Evolutionary conservation across 2,888 invertebrate genomes (phyloP).

Genomic region (Mystacides longicornis): DNA sequence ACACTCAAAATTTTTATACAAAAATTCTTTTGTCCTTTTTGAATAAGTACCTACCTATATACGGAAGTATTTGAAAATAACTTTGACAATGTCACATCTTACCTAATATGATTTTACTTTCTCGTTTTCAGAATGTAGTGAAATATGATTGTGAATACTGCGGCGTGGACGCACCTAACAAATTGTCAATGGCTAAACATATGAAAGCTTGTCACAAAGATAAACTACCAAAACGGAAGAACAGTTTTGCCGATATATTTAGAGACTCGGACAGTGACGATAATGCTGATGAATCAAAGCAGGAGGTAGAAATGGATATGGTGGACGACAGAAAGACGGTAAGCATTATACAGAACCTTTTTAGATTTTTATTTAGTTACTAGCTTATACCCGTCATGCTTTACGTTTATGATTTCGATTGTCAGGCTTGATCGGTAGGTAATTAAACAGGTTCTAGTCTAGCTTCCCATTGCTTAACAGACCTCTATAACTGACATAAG

Average conservation of each 20-base stretch:
- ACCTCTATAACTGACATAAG: no score
- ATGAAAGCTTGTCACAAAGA: slow-evolving; percentile 21
- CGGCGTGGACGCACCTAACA: slow-evolving; percentile 21
- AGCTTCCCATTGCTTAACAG: no score
- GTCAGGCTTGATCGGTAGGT: no score
- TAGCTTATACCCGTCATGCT: no score
- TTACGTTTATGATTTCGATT: no score
- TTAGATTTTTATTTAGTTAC: neutral
- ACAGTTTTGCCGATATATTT: slow-evolving; percentile 10
- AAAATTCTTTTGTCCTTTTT: no score
- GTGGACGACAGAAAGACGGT: neutral
- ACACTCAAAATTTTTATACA: no score
- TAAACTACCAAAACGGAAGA: slow-evolving; percentile 19
- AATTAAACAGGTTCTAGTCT: no score
- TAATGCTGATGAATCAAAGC: slow-evolving; percentile 3
- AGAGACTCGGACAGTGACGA: slow-evolving; percentile 8
- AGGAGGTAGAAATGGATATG: slow-evolving; percentile 9
- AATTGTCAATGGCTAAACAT: slow-evolving; percentile 21
- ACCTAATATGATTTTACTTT: no score
- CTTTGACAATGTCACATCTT: no score
- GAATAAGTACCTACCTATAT: no score
- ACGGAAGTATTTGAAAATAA: no score
- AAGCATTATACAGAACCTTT: neutral
- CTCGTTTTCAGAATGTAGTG: slow-evolving; percentile 10
- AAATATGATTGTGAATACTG: slow-evolving; percentile 21